Percentiles rank a stretch among this genome's conserved stretches.
phyloP scores from a whole-genome alignment of 1,140 invertebrate genomes.

The Diabrotica undecimpunctata region DNA sequence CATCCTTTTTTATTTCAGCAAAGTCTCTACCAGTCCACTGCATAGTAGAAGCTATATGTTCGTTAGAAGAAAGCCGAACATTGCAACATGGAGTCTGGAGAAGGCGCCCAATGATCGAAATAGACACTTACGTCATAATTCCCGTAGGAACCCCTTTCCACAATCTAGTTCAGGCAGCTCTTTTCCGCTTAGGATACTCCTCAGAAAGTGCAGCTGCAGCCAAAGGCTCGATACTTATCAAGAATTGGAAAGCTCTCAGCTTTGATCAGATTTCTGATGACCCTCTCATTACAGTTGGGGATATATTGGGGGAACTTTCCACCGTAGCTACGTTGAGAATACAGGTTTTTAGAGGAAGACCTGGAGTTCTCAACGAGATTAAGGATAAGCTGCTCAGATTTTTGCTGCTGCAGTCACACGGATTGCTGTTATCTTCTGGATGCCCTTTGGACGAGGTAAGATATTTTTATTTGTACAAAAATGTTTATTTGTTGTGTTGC shows the following conservation, averaged over 20 bases:
- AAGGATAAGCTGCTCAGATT: conserved; percentile 90
- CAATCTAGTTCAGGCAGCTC: conserved; percentile 74
- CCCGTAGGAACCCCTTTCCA: conserved; percentile 83
- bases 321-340: conserved; percentile 87
- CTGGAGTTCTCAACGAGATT: conserved; percentile 75
- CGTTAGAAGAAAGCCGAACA: conserved; percentile 60
- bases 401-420: conserved; percentile 81
- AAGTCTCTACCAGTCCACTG: conserved; percentile 91
- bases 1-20: conserved; percentile 57
- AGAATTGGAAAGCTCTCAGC: conserved; percentile 89
- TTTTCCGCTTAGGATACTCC: conserved; percentile 75
- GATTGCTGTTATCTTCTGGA: conserved; percentile 78
- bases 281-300: conserved; percentile 79
- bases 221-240: conserved; percentile 84
- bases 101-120: conserved; percentile 71
- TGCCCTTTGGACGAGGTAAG: conserved; percentile 89
- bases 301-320: conserved; percentile 88
- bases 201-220: conserved; percentile 70
- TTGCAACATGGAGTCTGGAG: conserved; percentile 52
- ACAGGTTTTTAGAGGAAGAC: conserved; percentile 77
- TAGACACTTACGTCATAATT: conserved; percentile 90
- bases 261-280: conserved; percentile 88
- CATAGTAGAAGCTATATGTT: conserved; percentile 77
- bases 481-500: too few relatives aligned
- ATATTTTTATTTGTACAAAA: neutral